Percentiles rank a stretch among this genome's conserved stretches.
Conservation (phyloP, 2,888 invertebrate genomes). For the Erebia ligea region DNA sequence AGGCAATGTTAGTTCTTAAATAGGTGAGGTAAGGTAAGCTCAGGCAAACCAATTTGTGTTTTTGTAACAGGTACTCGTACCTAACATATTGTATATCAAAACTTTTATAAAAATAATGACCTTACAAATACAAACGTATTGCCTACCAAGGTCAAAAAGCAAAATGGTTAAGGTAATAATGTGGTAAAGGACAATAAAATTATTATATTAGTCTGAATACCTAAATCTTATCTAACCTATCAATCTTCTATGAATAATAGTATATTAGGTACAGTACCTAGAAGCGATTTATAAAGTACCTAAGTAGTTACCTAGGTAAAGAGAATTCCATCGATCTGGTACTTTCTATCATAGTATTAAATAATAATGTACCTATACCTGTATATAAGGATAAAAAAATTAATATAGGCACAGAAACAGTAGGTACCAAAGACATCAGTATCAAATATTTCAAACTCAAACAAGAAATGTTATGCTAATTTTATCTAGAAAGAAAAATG, state of each 20-base stretch:
- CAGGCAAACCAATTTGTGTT: background rate
- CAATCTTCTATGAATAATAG: slow-evolving; percentile 4
- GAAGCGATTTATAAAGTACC: too few relatives aligned
- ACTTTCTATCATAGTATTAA: too few relatives aligned
- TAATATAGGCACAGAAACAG: too few relatives aligned
- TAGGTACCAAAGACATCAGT: background rate
- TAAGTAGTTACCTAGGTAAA: too few relatives aligned
- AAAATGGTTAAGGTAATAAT: background rate
- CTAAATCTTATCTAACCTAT: background rate
- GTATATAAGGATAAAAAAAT: too few relatives aligned
- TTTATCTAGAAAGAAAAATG: slow-evolving; percentile 63
- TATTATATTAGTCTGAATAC: background rate
- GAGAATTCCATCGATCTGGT: too few relatives aligned
- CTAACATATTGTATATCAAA: background rate
- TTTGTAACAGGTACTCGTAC: background rate
- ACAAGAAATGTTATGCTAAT: background rate
- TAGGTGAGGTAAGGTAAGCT: too few relatives aligned
- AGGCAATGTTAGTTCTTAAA: background rate
- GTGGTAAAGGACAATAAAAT: background rate
- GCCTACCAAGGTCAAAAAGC: background rate
- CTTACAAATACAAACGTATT: background rate
- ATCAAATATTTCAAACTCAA: background rate
- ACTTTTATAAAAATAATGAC: background rate
- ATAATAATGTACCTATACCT: too few relatives aligned
- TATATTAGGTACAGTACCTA: background rate